These are phyloP conservation scores for Hirtodrosophila trivittata DNA, from an alignment of 2,888 invertebrate genomes.

Conservation along the genomic window DNA sequence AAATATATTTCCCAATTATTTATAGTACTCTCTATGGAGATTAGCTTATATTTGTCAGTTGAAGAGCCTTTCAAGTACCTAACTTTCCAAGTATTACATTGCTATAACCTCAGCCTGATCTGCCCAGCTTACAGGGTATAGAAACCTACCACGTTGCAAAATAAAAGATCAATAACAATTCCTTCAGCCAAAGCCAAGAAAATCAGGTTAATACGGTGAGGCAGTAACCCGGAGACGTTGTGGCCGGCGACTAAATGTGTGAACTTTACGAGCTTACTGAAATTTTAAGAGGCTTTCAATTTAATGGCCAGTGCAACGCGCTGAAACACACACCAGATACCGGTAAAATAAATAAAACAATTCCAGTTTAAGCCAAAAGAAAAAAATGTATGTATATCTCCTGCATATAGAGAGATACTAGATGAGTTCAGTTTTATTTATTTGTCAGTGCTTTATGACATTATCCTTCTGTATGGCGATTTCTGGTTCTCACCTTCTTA, in stretches of 20 bases:
- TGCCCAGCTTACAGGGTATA: background rate
- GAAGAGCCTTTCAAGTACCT: no score
- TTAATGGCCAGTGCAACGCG: conserved; percentile 50
- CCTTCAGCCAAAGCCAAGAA: conserved; percentile 34
- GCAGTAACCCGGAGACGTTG: conserved; percentile 13
- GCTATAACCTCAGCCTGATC: no score
- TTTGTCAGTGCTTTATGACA: conserved; percentile 25
- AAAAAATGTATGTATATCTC: background rate
- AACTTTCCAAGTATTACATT: no score
- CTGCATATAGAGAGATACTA: conserved; percentile 1
- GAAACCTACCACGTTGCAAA: background rate
- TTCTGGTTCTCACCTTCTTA: conserved; percentile 22
- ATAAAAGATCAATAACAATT: conserved; percentile 7
- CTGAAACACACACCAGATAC: conserved; percentile 10
- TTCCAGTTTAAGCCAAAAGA: conserved; percentile 9
- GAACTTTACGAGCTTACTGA: conserved; percentile 63
- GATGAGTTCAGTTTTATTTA: no score
- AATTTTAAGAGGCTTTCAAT: conserved; percentile 58
- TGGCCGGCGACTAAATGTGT: conserved; percentile 41
- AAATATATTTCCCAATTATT: no score
- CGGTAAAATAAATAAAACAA: conserved; percentile 30
- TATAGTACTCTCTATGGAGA: no score
- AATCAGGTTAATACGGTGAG: conserved; percentile 29
- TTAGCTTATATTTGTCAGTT: no score
- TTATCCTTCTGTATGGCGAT: conserved; percentile 31